Evolutionary conservation across 2,113 vertebrate genomes (phyloP).

Genomic region (Tetraodon nigroviridis): DNA sequence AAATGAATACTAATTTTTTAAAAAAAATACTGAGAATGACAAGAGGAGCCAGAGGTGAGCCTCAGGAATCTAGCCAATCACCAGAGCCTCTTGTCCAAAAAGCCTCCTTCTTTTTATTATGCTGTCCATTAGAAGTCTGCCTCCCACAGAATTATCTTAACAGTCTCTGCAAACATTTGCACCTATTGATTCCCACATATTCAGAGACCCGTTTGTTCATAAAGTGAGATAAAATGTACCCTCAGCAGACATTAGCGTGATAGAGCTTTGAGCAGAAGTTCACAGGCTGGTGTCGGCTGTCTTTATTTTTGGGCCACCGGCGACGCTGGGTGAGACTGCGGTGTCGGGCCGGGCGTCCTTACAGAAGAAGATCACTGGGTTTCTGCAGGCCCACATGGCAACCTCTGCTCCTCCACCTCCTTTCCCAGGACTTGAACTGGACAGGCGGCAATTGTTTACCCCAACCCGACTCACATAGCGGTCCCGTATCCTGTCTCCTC

Average conservation of each 20-base stretch:
- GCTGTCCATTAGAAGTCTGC: no score
- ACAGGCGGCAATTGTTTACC: constrained; percentile 60
- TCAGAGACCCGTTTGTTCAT: not conserved
- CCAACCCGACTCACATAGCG: constrained; percentile 70
- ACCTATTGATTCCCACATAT: no score
- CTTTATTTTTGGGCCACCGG: constrained; percentile 58
- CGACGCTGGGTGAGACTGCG: constrained; percentile 41
- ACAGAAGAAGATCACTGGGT: constrained; percentile 88
- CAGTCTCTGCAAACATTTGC: no score
- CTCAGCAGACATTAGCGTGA: not conserved
- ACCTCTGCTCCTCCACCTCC: constrained; percentile 70
- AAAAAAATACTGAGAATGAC: no score
- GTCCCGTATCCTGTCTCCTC: constrained; percentile 72
- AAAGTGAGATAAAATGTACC: not conserved
- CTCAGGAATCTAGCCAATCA: no score
- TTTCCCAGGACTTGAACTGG: constrained; percentile 74
- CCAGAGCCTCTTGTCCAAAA: no score
- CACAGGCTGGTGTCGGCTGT: constrained; percentile 82
- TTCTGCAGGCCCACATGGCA: constrained; percentile 92
- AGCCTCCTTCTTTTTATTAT: no score
- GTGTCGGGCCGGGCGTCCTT: constrained; percentile 78
- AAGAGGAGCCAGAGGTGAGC: no score
- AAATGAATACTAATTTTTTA: no score
- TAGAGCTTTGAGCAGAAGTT: constrained; percentile 18
- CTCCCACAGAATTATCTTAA: no score